These are phyloP conservation scores for Barbus barbus DNA, from an alignment of 2,113 vertebrate species.

Conservation along the genomic window DNA sequence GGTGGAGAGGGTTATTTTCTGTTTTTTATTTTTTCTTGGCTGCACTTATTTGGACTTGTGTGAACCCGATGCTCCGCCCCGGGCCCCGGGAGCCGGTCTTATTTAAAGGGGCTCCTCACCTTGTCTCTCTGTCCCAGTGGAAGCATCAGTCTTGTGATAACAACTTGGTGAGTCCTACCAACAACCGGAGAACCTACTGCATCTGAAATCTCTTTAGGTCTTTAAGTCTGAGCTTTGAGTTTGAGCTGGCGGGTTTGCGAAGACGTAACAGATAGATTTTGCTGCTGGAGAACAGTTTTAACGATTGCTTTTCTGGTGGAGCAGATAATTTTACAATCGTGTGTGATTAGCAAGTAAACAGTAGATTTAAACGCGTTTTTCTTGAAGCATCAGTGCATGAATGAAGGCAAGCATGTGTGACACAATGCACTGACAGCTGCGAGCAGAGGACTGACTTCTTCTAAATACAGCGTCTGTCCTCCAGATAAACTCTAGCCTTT, in stretches of 20 bases:
- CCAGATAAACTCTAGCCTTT: slow-evolving; percentile 50
- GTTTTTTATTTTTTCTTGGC: slow-evolving; percentile 63
- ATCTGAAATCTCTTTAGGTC: not conserved
- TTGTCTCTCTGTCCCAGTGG: slow-evolving; percentile 74
- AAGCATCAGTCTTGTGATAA: slow-evolving; percentile 74
- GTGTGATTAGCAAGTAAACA: not conserved
- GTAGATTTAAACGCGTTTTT: not conserved
- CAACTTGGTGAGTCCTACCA: slow-evolving; percentile 74
- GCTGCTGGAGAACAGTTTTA: not conserved
- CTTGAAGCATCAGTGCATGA: slow-evolving; percentile 45
- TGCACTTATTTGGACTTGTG: slow-evolving; percentile 77
- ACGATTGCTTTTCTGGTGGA: not conserved
- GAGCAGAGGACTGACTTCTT: too few relatives aligned
- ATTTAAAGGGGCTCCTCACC: slow-evolving; percentile 71
- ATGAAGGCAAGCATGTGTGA: too few relatives aligned
- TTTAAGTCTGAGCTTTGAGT: not conserved
- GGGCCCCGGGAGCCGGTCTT: slow-evolving; percentile 61
- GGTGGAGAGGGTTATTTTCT: slow-evolving; percentile 56
- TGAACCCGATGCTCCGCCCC: slow-evolving; percentile 70
- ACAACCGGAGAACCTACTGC: too few relatives aligned
- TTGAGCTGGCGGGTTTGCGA: not conserved
- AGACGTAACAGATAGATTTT: not conserved
- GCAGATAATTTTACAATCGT: not conserved
- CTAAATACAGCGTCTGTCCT: slow-evolving; percentile 51
- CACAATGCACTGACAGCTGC: slow-evolving; percentile 56